Percentiles rank a stretch among this genome's conserved stretches.
phyloP scores from a whole-genome alignment of 2,888 invertebrate genomes.

The Cepaea hortensis region DNA sequence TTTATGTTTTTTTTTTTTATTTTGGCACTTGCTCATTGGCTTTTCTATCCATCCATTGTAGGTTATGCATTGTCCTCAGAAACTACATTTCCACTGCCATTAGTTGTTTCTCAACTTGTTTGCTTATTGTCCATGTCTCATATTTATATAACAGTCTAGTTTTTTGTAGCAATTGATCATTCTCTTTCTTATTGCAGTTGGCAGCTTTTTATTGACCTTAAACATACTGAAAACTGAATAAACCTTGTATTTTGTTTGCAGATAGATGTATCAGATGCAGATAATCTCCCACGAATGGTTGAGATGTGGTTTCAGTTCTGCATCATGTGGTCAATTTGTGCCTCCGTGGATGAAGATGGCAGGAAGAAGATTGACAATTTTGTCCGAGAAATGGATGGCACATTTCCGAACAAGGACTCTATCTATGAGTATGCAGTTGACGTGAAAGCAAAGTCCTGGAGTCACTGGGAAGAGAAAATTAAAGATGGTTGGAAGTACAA shows the following conservation, averaged over 20 bases:
- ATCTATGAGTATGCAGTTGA: constrained; percentile 94
- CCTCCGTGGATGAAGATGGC: constrained; percentile 76
- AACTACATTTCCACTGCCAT: no score
- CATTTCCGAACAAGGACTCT: constrained; percentile 89
- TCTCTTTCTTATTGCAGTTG: no score
- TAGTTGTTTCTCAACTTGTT: no score
- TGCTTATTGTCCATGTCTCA: no score
- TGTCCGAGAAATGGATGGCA: constrained; percentile 76
- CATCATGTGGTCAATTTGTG: constrained; percentile 77
- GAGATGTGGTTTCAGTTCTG: constrained; percentile 77
- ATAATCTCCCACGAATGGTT: constrained; percentile 73
- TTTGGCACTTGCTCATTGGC: no score
- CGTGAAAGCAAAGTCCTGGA: constrained; percentile 82
- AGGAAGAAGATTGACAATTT: constrained; percentile 77
- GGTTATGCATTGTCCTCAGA: no score
- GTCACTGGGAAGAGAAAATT: constrained; percentile 88
- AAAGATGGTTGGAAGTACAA: constrained; percentile 86
- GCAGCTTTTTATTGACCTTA: no score
- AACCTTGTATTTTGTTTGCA: constrained; percentile 46
- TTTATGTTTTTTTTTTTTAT: no score
- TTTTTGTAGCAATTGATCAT: no score
- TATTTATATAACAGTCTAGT: no score
- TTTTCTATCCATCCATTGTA: no score
- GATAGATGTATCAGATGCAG: constrained; percentile 72
- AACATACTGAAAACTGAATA: not conserved